Evolutionary conservation across 1,140 invertebrate genomes (phyloP).

Genomic region (Achatina immaculata): DNA sequence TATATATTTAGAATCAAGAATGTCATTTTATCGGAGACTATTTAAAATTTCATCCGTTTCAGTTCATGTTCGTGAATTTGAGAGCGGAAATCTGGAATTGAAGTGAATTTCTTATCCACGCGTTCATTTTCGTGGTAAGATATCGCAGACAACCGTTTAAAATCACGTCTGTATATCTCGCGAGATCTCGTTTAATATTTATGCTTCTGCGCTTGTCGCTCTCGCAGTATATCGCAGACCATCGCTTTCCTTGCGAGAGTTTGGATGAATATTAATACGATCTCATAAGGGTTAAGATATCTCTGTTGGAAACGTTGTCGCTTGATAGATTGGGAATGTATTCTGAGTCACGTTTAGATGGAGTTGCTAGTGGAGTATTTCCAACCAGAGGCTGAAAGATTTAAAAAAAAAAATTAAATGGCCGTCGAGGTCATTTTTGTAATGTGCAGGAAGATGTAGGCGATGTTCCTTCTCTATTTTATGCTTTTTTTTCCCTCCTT

Average conservation of each 20-base stretch:
- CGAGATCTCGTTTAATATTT: constrained; percentile 8
- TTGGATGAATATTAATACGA: not conserved
- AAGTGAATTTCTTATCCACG: not conserved
- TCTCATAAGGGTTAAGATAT: no score
- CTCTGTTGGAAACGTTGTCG: no score
- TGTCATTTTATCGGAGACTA: not conserved
- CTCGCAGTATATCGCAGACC: not conserved
- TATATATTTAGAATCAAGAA: no score
- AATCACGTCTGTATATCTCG: not conserved
- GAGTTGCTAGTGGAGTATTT: no score
- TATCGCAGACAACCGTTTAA: not conserved
- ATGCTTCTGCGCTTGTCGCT: constrained; percentile 11
- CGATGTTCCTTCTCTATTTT: no score
- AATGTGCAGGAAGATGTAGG: no score
- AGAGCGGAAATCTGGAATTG: not conserved
- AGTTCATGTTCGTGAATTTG: not conserved
- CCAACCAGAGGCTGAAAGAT: no score
- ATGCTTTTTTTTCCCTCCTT: no score
- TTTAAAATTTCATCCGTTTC: not conserved
- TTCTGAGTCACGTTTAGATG: no score
- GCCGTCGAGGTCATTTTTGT: no score
- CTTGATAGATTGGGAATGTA: no score
- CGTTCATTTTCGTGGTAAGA: not conserved
- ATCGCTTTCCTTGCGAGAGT: not conserved
- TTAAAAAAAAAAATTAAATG: no score